These are phyloP conservation scores for Eurypyga helias DNA, from an alignment of 2,113 vertebrate species.

Conservation along the genomic window DNA sequence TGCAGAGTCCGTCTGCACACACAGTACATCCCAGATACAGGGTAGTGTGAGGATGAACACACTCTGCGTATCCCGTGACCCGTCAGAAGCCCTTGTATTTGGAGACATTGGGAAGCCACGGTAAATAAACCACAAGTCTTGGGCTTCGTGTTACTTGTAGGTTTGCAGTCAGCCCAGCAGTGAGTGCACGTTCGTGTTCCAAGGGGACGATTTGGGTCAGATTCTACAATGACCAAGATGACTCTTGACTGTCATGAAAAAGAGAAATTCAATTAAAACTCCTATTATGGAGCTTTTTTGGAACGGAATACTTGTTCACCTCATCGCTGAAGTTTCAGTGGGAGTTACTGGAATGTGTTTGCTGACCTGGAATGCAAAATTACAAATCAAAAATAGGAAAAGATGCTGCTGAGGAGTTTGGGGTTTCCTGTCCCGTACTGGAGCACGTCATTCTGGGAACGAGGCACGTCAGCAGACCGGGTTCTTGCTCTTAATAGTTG, in stretches of 20 bases:
- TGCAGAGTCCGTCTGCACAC: background rate
- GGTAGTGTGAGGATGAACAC: background rate
- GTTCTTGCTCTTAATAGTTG: background rate
- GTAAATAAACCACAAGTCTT: background rate
- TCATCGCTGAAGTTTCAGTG: background rate
- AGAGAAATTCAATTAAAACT: background rate
- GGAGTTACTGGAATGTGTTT: background rate
- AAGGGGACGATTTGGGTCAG: background rate
- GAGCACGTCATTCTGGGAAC: background rate
- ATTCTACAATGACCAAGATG: background rate
- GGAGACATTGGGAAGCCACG: background rate
- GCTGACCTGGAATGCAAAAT: background rate
- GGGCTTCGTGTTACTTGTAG: background rate
- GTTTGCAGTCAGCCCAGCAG: background rate
- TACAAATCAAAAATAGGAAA: background rate
- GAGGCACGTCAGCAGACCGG: background rate
- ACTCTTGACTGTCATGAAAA: background rate
- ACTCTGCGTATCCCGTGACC: background rate
- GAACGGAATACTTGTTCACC: background rate
- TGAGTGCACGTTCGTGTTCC: background rate
- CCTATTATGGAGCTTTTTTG: background rate
- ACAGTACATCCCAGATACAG: background rate
- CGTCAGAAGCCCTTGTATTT: background rate
- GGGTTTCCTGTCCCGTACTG: accelerated
- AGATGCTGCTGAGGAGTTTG: background rate